A percentile compares a stretch with the other conserved stretches of the same genome.
Conservation (phyloP, 2,888 invertebrate genomes). For the Perizoma affinitatum region DNA sequence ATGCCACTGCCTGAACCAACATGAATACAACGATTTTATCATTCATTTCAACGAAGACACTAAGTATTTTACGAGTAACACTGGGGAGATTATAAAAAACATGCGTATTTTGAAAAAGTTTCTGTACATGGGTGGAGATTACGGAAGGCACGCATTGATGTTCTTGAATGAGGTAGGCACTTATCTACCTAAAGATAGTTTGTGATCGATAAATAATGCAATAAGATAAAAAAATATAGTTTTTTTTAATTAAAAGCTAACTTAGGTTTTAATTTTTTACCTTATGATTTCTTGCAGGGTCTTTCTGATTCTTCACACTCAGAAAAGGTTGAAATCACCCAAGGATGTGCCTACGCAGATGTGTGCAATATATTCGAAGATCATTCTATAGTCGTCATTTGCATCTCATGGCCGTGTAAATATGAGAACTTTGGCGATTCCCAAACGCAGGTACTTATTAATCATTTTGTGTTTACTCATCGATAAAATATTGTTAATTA, state of each 20-base stretch:
- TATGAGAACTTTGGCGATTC: conserved; percentile 52
- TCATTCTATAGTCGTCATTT: conserved; percentile 57
- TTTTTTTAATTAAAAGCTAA: too few species aligned
- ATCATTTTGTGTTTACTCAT: too few species aligned
- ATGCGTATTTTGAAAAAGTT: conserved; percentile 71
- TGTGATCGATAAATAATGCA: too few species aligned
- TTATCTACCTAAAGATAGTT: too few species aligned
- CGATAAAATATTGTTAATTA: too few species aligned
- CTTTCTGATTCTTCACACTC: conserved; percentile 50
- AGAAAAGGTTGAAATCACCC: conserved; percentile 66
- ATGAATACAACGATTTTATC: conserved; percentile 68
- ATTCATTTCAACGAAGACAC: conserved; percentile 73
- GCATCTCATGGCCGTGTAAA: conserved; percentile 66
- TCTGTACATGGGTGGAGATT: conserved; percentile 67
- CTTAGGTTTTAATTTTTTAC: too few species aligned
- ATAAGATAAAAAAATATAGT: too few species aligned
- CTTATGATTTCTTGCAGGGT: conserved; percentile 50
- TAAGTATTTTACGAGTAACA: conserved; percentile 59
- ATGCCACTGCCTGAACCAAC: conserved; percentile 66
- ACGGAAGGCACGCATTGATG: conserved; percentile 64
- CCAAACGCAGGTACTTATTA: conserved; percentile 54
- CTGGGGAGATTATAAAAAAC: conserved; percentile 75
- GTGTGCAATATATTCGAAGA: conserved; percentile 72
- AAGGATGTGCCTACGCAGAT: conserved; percentile 67
- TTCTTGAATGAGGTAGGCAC: conserved; percentile 67